These are phyloP conservation scores for Petrocephalus sullivani DNA, from an alignment of 2,797 vertebrate genomes.

Conservation along the genomic window DNA sequence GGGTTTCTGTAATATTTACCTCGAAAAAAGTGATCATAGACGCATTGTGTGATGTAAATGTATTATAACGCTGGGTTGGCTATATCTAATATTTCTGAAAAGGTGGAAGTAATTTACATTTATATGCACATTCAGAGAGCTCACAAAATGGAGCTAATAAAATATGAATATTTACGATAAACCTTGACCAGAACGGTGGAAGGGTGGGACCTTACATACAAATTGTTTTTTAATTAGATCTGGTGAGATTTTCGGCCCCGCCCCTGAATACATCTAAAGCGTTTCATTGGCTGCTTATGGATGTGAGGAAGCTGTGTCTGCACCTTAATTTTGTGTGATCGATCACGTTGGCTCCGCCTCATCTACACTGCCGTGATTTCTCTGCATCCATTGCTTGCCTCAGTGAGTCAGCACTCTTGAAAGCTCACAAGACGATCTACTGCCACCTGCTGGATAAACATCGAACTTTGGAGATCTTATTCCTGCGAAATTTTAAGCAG, in stretches of 20 bases:
- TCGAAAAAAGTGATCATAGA: background rate
- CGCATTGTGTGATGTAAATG: background rate
- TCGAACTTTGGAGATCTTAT: background rate
- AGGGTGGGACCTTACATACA: background rate
- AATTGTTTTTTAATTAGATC: background rate
- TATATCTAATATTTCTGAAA: background rate
- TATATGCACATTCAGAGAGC: background rate
- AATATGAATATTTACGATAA: background rate
- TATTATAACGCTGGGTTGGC: background rate
- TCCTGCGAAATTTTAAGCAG: background rate
- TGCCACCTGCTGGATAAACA: slow-evolving; percentile 53
- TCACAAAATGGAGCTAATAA: background rate
- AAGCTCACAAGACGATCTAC: slow-evolving; percentile 36
- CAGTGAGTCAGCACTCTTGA: slow-evolving; percentile 52
- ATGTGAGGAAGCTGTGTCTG: slow-evolving; percentile 24
- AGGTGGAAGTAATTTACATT: background rate
- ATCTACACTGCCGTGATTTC: slow-evolving; percentile 19
- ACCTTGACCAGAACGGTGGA: background rate
- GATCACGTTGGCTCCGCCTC: slow-evolving; percentile 29
- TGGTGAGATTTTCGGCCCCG: slow-evolving; percentile 17
- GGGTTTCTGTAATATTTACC: background rate
- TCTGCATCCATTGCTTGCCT: slow-evolving; percentile 18
- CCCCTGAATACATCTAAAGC: background rate
- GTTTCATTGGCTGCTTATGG: slow-evolving; percentile 14
- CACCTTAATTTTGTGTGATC: slow-evolving; percentile 22